Conservation (phyloP, 2,888 invertebrate genomes). For the Pediacus dermestoides region DNA sequence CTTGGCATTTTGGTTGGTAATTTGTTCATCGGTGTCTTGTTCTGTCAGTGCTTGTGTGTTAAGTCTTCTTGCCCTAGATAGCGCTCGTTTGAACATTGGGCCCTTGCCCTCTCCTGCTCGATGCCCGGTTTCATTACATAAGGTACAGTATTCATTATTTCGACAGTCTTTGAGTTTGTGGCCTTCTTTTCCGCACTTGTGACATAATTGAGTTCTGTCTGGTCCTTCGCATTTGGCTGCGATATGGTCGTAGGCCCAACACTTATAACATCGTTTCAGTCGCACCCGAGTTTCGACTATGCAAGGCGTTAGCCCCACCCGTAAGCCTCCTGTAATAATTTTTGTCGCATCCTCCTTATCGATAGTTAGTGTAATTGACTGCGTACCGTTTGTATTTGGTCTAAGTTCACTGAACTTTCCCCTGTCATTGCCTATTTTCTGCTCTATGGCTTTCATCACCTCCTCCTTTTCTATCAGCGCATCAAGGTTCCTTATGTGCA, state of each 20-base stretch:
- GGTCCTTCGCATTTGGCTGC: too few relatives aligned
- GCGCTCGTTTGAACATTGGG: not conserved
- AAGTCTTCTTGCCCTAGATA: not conserved
- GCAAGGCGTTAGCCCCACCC: too few relatives aligned
- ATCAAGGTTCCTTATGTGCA: constrained; percentile 8
- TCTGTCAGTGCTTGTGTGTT: too few relatives aligned
- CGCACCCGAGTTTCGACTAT: not conserved
- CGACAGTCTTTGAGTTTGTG: not conserved
- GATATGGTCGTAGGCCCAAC: too few relatives aligned
- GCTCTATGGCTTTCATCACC: not conserved
- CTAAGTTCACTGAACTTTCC: not conserved
- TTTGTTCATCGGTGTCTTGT: too few relatives aligned
- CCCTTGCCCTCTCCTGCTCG: not conserved
- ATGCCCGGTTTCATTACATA: not conserved
- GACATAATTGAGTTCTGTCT: too few relatives aligned
- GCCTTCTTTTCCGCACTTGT: too few relatives aligned
- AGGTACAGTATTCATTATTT: not conserved
- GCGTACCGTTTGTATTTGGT: not conserved
- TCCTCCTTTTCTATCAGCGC: constrained; percentile 6
- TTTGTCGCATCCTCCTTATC: not conserved
- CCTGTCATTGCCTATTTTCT: not conserved
- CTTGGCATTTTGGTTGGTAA: too few relatives aligned
- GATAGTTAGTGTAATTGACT: not conserved
- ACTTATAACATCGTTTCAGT: not conserved
- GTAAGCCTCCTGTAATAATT: not conserved